phyloP scores from a whole-genome alignment of 2,888 invertebrate species.

The Pharmacophagus antenor region DNA sequence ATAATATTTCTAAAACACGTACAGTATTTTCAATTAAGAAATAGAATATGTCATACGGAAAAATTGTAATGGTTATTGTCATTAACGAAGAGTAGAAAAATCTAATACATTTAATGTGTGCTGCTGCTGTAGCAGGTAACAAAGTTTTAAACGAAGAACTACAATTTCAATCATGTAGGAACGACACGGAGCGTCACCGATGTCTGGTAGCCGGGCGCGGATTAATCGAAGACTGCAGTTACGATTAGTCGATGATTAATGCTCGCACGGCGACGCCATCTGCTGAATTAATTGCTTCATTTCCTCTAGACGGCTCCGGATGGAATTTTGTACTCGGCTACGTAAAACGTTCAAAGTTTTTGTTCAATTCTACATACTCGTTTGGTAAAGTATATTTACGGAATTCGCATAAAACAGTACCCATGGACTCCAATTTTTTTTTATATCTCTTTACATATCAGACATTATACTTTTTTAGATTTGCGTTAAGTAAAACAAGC shows the following conservation, averaged over 20 bases:
- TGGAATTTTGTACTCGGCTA: constrained; percentile 78
- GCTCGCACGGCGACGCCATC: constrained; percentile 78
- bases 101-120: not conserved
- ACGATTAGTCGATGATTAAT: constrained; percentile 81
- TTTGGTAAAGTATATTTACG: constrained; percentile 65
- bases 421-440: too few species aligned
- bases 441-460: too few species aligned
- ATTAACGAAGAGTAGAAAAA: too few species aligned
- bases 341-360: constrained; percentile 66
- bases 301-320: constrained; percentile 77
- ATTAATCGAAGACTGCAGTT: constrained; percentile 81
- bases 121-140: constrained; percentile 16
- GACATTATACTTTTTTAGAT: too few species aligned
- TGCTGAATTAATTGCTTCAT: constrained; percentile 81
- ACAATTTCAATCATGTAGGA: constrained; percentile 49
- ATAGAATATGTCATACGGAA: not conserved
- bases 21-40: too few species aligned
- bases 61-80: not conserved
- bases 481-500: too few species aligned
- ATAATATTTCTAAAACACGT: too few species aligned
- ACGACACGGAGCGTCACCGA: constrained; percentile 40
- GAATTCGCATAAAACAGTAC: constrained; percentile 33
- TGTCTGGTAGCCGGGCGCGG: constrained; percentile 54
- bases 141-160: constrained; percentile 41
- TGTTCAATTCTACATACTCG: constrained; percentile 53